These are phyloP conservation scores for Diplolepis rosae DNA, from an alignment of 2,888 invertebrate species.

Conservation along the genomic window DNA sequence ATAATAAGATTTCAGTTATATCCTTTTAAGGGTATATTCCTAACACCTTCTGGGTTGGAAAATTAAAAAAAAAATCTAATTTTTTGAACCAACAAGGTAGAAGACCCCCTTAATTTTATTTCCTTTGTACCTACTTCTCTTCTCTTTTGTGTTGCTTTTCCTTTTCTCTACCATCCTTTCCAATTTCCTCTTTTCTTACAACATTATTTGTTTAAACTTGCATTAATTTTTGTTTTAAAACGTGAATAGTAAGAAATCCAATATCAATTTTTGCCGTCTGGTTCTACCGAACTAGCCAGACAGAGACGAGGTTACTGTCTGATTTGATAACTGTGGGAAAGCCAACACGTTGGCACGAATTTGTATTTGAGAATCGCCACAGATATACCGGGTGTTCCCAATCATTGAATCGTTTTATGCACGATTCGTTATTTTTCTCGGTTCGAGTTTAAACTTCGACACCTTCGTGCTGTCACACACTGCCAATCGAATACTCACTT, in stretches of 20 bases:
- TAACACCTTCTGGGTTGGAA: no score
- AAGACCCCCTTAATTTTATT: no score
- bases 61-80: no score
- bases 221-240: background rate
- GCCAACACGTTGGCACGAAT: slow-evolving; percentile 44
- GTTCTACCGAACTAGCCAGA: slow-evolving; percentile 11
- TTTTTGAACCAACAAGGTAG: no score
- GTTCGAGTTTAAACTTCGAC: slow-evolving; percentile 39
- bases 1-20: no score
- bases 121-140: no score
- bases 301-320: slow-evolving; percentile 41
- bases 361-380: background rate
- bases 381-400: background rate
- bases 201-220: no score
- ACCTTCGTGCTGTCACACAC: slow-evolving; percentile 37
- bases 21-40: no score
- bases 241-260: background rate
- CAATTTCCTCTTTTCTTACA: no score
- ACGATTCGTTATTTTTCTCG: slow-evolving; percentile 38
- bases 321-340: slow-evolving; percentile 64
- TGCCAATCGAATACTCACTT: background rate
- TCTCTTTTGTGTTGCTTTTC: no score
- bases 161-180: no score
- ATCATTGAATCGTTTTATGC: background rate
- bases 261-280: slow-evolving; percentile 34